phyloP scores from a whole-genome alignment of 2,888 invertebrate species.

The Caenorhabditis wallacei region DNA sequence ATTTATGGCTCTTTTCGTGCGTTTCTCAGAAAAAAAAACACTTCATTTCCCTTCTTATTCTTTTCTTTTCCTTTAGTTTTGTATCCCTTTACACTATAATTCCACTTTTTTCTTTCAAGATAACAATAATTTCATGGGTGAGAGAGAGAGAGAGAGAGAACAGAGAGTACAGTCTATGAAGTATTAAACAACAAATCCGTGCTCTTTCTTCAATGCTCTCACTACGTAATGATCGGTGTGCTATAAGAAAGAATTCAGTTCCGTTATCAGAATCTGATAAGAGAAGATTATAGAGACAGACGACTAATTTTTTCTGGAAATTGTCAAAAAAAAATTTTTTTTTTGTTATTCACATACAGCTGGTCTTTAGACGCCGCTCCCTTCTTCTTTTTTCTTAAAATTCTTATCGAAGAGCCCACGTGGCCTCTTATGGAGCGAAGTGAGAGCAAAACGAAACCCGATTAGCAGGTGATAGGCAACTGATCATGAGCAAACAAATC shows the following conservation, averaged over 20 bases:
- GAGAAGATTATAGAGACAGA: constrained; percentile 21
- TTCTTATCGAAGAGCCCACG: constrained; percentile 43
- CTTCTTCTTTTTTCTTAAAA: no score
- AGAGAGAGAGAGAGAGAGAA: not conserved
- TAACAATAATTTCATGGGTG: constrained; percentile 28
- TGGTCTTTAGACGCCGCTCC: constrained; percentile 42
- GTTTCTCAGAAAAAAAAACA: constrained; percentile 22
- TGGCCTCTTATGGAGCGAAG: constrained; percentile 26
- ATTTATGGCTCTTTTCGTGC: constrained; percentile 44
- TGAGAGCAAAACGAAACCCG: constrained; percentile 30
- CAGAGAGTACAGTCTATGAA: constrained; percentile 30
- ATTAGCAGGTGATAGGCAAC: constrained; percentile 50
- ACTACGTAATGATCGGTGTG: constrained; percentile 43
- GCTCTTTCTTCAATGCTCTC: constrained; percentile 42
- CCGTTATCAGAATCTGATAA: constrained; percentile 37
- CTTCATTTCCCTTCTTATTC: constrained; percentile 14
- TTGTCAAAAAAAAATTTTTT: constrained; percentile 9
- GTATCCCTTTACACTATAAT: constrained; percentile 13
- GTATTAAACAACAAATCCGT: constrained; percentile 27
- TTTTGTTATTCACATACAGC: constrained; percentile 3
- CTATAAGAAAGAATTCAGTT: constrained; percentile 12
- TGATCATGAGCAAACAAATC: constrained; percentile 53
- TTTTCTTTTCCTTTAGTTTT: constrained; percentile 16
- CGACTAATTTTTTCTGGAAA: constrained; percentile 13
- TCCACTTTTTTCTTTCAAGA: constrained; percentile 4